phyloP scores from a whole-genome alignment of 2,888 invertebrate species.

The Sthenelais limicola region DNA sequence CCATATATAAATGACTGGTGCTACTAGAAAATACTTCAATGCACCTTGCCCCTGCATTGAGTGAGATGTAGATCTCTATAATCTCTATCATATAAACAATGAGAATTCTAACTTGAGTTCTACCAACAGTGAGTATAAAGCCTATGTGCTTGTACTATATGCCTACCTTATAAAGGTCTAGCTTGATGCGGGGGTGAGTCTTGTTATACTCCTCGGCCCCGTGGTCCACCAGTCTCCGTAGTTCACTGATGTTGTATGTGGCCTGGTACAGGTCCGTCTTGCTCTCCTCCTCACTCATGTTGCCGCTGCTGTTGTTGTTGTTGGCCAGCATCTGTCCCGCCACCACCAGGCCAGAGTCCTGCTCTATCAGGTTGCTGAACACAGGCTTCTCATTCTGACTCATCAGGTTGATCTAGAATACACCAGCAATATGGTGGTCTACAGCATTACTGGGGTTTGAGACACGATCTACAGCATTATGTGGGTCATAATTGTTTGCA shows the following conservation, averaged over 20 bases:
- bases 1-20: too few relatives aligned
- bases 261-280: slow-evolving; percentile 67
- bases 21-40: too few relatives aligned
- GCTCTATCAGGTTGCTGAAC: slow-evolving; percentile 69
- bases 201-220: slow-evolving; percentile 71
- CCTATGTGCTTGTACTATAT: too few relatives aligned
- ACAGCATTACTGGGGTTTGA: not conserved
- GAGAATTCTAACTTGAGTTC: too few relatives aligned
- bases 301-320: slow-evolving; percentile 52
- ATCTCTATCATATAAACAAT: too few relatives aligned
- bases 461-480: not conserved
- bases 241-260: slow-evolving; percentile 48
- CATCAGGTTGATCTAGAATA: slow-evolving; percentile 51
- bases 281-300: slow-evolving; percentile 62
- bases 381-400: slow-evolving; percentile 61
- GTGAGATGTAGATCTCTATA: too few relatives aligned
- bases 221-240: slow-evolving; percentile 58
- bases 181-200: slow-evolving; percentile 67
- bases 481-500: too few relatives aligned
- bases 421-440: not conserved
- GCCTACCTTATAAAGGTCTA: slow-evolving; percentile 69
- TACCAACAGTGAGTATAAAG: too few relatives aligned
- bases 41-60: too few relatives aligned
- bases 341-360: slow-evolving; percentile 69
- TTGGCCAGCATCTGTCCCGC: slow-evolving; percentile 58